Evolutionary conservation across 1,140 invertebrate genomes (phyloP), one percentile per base, ranked within the genome.

Genomic region (Eupristina koningsbergeri): DNA sequence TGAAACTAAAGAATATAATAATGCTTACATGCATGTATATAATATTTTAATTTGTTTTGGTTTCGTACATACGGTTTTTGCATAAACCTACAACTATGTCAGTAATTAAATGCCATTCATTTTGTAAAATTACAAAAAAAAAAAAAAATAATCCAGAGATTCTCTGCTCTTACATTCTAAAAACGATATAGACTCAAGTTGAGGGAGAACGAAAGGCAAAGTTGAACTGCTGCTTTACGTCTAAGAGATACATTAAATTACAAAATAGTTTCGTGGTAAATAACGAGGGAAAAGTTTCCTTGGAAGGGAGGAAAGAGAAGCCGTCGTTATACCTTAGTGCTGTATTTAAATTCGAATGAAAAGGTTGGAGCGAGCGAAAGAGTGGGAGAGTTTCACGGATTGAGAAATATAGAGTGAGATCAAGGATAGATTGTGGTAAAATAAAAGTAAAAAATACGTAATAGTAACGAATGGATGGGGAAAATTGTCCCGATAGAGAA

Each of bases 241-340:
- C 50, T 78, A 61, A 82, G 80, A 78, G 81, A 84, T 84, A 80
- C 82, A 84, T 84, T 87, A 88, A 90, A 89, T 89, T 89, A 85
- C 86, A 89, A 89, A 89, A 89, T 89, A 88, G 88, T 89, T 88
- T 86, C 79, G 85, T 80, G 86, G 85, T 88, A 90, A 89, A 89
- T 89, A 89, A 89, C 88, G 86, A 87, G 85, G 85, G 77, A 78
- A 86, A 87, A 45, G 88, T 87, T 81, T 73, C 85, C 76, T 85
- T 75, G 83, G 86, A 86, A 82, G 86, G 85, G 63, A 84, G 85
- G 79, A 80, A 83, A 73, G 79, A 73, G 64, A 41, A 71, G 50
- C 80, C 83, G 45, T 84, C 85, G 84, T 84, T 83, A 83, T 50
- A 36, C n/a, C 71, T 50, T 63, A 22, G 0, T 39, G 1, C 31